Evolutionary conservation across 2,797 vertebrate species (phyloP).

Genomic region (Phrynocephalus forsythii): DNA sequence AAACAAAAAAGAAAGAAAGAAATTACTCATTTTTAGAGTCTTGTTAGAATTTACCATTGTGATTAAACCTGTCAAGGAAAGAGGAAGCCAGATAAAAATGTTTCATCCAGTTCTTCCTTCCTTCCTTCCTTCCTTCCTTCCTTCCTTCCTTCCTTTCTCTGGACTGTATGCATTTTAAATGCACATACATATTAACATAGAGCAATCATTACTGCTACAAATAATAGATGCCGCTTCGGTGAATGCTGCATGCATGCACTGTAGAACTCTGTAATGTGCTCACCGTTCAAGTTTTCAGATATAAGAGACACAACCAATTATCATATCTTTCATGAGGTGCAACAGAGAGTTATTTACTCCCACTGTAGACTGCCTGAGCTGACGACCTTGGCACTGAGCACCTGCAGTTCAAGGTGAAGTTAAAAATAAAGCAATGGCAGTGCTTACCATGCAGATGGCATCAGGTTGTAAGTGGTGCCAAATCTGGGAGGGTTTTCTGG

Average conservation of each 20-base stretch:
- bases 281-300: background rate
- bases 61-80: background rate
- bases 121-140: background rate
- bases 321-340: conserved; percentile 8
- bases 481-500: background rate
- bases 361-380: background rate
- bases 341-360: conserved; percentile 14
- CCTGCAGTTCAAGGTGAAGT: conserved; percentile 8
- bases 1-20: background rate
- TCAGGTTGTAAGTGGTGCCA: conserved; percentile 21
- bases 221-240: background rate
- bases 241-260: background rate
- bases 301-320: accelerated
- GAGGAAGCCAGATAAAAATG: background rate
- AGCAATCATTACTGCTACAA: too few relatives aligned
- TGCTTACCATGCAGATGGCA: conserved; percentile 57
- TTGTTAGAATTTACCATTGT: background rate
- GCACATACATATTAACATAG: too few relatives aligned
- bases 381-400: background rate
- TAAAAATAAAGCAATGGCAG: conserved; percentile 35
- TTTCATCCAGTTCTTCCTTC: too few relatives aligned
- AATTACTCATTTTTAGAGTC: too few relatives aligned
- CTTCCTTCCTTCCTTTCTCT: background rate
- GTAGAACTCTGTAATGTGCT: background rate
- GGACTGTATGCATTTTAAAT: too few relatives aligned